phyloP scores from a whole-genome alignment of 2,888 invertebrate genomes.

The Entomobrya proxima region DNA sequence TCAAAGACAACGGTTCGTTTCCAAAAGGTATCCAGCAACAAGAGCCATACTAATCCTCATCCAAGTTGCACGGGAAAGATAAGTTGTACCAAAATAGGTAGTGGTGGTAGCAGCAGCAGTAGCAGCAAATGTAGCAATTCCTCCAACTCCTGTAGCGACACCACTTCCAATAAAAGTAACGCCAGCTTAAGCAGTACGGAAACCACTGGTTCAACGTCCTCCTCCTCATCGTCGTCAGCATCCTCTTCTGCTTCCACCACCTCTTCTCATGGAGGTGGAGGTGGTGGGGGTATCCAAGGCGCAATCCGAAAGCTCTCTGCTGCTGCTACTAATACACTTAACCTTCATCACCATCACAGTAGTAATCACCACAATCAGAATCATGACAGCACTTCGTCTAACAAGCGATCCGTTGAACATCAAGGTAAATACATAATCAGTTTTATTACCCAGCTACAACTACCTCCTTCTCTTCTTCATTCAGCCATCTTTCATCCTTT shows the following conservation, averaged over 20 bases:
- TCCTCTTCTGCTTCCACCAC: slow-evolving; percentile 20
- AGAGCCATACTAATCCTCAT: not conserved
- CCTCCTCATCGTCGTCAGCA: slow-evolving; percentile 22
- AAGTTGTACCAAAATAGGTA: slow-evolving; percentile 42
- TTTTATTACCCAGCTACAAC: no score
- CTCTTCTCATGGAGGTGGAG: slow-evolving; percentile 39
- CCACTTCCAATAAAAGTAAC: slow-evolving; percentile 50
- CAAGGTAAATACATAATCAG: slow-evolving; percentile 55
- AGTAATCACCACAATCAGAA: slow-evolving; percentile 48
- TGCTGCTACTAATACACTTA: slow-evolving; percentile 76
- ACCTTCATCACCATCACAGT: slow-evolving; percentile 77
- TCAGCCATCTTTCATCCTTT: no score
- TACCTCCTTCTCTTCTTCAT: no score
- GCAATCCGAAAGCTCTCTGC: slow-evolving; percentile 60
- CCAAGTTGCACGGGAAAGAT: slow-evolving; percentile 43
- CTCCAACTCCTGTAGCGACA: slow-evolving; percentile 40
- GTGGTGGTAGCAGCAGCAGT: slow-evolving; percentile 50
- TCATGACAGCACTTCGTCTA: slow-evolving; percentile 56
- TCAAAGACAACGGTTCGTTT: slow-evolving; percentile 57
- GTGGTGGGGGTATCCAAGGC: slow-evolving; percentile 53
- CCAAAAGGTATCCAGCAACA: slow-evolving; percentile 43
- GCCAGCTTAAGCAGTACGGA: slow-evolving; percentile 31
- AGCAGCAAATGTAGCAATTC: slow-evolving; percentile 13
- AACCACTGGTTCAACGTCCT: slow-evolving; percentile 45
- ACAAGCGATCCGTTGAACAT: slow-evolving; percentile 60